These are phyloP conservation scores for Orthonyx spaldingii DNA, from an alignment of 2,113 vertebrate species.

Conservation along the genomic window DNA sequence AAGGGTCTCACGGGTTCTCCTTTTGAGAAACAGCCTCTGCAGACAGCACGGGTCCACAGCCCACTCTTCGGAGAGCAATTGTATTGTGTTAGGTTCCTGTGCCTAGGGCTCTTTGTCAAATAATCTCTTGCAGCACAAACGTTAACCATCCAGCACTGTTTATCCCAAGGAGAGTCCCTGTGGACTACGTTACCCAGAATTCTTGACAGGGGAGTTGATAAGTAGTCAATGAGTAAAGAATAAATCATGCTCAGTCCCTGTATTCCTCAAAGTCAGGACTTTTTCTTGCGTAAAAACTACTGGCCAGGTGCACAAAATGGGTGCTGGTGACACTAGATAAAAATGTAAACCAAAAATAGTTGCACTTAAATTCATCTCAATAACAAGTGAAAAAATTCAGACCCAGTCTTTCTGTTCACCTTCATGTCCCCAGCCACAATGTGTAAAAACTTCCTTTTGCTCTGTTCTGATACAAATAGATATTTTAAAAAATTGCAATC, in stretches of 20 bases:
- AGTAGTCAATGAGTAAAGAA: neutral
- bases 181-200: constrained; percentile 9
- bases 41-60: neutral
- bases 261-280: neutral
- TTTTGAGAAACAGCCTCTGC: neutral
- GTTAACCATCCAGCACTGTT: neutral
- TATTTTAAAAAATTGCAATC: neutral
- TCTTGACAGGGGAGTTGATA: neutral
- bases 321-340: neutral
- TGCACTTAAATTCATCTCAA: neutral
- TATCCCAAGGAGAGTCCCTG: neutral
- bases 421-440: neutral
- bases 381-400: neutral
- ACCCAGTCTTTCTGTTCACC: neutral
- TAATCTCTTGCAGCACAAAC: neutral
- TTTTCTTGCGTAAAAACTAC: neutral
- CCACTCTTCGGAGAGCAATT: neutral
- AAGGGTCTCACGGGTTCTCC: neutral
- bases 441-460: neutral
- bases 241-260: neutral
- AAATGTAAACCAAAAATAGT: neutral
- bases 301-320: neutral
- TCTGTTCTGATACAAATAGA: neutral
- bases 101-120: neutral
- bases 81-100: neutral